Evolutionary conservation across 2,797 vertebrate genomes (phyloP).

Genomic region (Pteropus rufus): DNA sequence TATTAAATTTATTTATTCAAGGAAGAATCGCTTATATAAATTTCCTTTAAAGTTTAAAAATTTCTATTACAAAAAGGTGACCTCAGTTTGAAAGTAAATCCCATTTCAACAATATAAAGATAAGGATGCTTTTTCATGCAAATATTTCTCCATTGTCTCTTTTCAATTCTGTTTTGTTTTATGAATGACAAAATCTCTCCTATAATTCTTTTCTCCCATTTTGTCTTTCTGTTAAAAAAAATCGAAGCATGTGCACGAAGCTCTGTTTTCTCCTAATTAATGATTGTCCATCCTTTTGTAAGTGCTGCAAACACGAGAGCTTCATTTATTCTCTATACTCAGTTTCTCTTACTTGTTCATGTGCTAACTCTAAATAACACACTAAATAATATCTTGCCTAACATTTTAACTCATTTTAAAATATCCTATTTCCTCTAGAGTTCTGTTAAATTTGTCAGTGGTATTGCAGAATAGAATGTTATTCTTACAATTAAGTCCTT

Average conservation of each 20-base stretch:
- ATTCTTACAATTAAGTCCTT: not conserved
- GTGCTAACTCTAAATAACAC: not conserved
- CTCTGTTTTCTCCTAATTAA: not conserved
- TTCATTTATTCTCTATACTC: not conserved
- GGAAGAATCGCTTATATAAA: not conserved
- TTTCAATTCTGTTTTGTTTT: not conserved
- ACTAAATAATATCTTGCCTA: not conserved
- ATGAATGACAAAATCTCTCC: not conserved
- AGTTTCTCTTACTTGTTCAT: not conserved
- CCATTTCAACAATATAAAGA: not conserved
- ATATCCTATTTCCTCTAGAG: not conserved
- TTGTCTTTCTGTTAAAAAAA: constrained; percentile 20
- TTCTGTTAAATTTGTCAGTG: not conserved
- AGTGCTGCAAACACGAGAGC: not conserved
- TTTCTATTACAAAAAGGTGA: not conserved
- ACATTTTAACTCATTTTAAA: not conserved
- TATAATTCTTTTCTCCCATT: not conserved
- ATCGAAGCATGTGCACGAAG: not conserved
- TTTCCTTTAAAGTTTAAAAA: constrained; percentile 9
- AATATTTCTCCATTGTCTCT: not conserved
- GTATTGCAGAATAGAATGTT: not conserved
- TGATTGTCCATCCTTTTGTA: not conserved
- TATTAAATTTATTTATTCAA: not conserved
- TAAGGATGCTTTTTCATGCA: not conserved
- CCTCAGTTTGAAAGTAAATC: constrained; percentile 1